Evolutionary conservation across 2,888 invertebrate species (phyloP).

Genomic region (Rhagium mordax): DNA sequence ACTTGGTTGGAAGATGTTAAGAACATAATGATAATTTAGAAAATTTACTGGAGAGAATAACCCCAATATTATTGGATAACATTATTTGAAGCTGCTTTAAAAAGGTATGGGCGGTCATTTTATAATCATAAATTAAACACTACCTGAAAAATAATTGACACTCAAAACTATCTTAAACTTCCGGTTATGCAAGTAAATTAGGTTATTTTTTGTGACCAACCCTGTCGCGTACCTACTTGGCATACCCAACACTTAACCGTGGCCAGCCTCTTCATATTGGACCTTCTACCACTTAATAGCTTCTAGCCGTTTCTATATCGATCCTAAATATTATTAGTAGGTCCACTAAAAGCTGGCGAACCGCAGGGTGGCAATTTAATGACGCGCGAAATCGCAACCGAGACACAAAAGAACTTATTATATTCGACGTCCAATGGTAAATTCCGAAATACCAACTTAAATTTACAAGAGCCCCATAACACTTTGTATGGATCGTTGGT

Average conservation of each 20-base stretch:
- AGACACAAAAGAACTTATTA: constrained; percentile 61
- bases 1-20: too few relatives aligned
- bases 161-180: not conserved
- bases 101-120: too few relatives aligned
- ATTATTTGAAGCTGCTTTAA: too few relatives aligned
- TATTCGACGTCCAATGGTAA: constrained; percentile 52
- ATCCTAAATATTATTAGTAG: constrained; percentile 33
- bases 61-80: too few relatives aligned
- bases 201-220: not conserved
- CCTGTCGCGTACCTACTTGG: not conserved
- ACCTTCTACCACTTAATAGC: constrained; percentile 20
- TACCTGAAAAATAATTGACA: too few relatives aligned
- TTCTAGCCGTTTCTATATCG: constrained; percentile 26
- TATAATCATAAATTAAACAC: too few relatives aligned
- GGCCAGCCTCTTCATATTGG: constrained; percentile 8
- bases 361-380: constrained; percentile 57
- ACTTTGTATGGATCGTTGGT: not conserved
- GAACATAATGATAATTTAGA: too few relatives aligned
- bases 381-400: constrained; percentile 60
- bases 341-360: constrained; percentile 53
- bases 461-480: constrained; percentile 46
- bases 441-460: constrained; percentile 56
- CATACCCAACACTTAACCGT: constrained; percentile 19
- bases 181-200: too few relatives aligned
- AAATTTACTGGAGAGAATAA: too few relatives aligned